Evolutionary conservation across 2,888 invertebrate species (phyloP).

Genomic region (Ochlodes sylvanus): DNA sequence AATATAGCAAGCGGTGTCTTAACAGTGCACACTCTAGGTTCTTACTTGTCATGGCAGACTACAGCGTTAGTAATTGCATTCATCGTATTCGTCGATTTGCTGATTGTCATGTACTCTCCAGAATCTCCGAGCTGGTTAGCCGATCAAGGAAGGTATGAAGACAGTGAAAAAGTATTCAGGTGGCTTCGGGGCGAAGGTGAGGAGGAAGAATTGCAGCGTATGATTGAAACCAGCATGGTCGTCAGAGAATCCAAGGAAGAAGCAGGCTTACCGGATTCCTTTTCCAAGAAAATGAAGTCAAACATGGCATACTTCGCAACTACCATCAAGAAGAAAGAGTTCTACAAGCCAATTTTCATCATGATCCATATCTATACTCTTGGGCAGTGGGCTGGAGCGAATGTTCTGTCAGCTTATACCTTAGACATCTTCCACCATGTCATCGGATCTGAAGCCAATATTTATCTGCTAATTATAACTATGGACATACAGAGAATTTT

Average conservation of each 20-base stretch:
- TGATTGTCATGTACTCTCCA: constrained; percentile 70
- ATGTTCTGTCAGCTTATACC: constrained; percentile 62
- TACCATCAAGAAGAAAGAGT: constrained; percentile 61
- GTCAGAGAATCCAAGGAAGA: constrained; percentile 54
- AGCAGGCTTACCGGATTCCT: constrained; percentile 49
- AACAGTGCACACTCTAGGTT: constrained; percentile 85
- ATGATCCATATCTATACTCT: constrained; percentile 66
- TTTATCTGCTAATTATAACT: constrained; percentile 62
- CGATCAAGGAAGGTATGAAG: constrained; percentile 78
- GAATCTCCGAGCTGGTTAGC: constrained; percentile 88
- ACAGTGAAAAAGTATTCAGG: constrained; percentile 81
- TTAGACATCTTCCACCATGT: constrained; percentile 63
- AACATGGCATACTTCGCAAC: constrained; percentile 52
- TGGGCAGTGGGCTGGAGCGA: constrained; percentile 67
- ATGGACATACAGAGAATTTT: constrained; percentile 67
- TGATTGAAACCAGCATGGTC: constrained; percentile 60
- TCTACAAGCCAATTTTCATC: constrained; percentile 65
- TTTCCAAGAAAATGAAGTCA: constrained; percentile 49
- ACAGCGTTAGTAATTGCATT: constrained; percentile 77
- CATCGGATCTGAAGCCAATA: constrained; percentile 56
- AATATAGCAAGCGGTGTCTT: constrained; percentile 85
- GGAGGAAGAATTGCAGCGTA: constrained; percentile 65
- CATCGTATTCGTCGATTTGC: constrained; percentile 73
- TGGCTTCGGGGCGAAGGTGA: constrained; percentile 82
- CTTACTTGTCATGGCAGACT: constrained; percentile 81